A percentile compares a stretch with the other conserved stretches of the same genome.
These are phyloP conservation scores for Buceros bicornis DNA, from an alignment of 2,797 vertebrate genomes.

Conservation along the genomic window DNA sequence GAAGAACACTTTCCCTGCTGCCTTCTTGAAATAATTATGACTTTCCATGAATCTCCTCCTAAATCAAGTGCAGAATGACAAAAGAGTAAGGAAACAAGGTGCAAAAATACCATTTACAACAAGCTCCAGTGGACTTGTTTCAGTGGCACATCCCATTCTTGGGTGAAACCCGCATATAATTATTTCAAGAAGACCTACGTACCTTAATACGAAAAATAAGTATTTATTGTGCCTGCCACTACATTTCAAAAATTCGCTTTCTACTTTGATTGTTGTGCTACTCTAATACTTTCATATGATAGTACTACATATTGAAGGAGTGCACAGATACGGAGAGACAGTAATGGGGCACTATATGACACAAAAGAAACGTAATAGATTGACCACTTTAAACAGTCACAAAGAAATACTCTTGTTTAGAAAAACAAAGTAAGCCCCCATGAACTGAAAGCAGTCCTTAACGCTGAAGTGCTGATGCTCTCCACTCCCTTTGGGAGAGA, in stretches of 20 bases:
- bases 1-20: slow-evolving; percentile 79
- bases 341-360: background rate
- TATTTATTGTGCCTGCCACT: slow-evolving; percentile 40
- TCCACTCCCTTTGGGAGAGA: background rate
- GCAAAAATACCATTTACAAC: slow-evolving; percentile 73
- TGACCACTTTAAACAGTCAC: background rate
- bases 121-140: slow-evolving; percentile 44
- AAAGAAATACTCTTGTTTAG: background rate
- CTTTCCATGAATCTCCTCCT: slow-evolving; percentile 82
- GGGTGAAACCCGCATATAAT: slow-evolving; percentile 39
- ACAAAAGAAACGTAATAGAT: background rate
- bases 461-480: background rate
- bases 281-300: background rate
- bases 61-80: slow-evolving; percentile 82
- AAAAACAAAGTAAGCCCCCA: background rate
- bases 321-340: background rate
- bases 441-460: background rate
- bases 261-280: background rate
- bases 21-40: slow-evolving; percentile 85
- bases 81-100: slow-evolving; percentile 73
- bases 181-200: slow-evolving; percentile 56
- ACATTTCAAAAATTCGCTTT: slow-evolving; percentile 22
- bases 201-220: slow-evolving; percentile 42
- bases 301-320: background rate
- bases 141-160: slow-evolving; percentile 21